Evolutionary conservation across 2,797 vertebrate species (phyloP).

Genomic region (Sparus aurata): DNA sequence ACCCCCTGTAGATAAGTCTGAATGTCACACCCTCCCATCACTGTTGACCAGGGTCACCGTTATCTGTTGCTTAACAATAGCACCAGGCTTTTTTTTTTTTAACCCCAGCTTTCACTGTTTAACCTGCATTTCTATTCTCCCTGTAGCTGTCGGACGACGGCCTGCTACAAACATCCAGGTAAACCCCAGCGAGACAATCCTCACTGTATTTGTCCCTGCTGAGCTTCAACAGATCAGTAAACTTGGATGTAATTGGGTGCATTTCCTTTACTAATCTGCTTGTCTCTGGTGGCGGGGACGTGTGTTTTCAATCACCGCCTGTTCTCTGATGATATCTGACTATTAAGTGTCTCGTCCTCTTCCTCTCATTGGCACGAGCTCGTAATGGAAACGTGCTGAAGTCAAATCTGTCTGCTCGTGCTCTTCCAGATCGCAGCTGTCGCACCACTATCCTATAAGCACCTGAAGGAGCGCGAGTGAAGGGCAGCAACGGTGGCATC

Average conservation of each 20-base stretch:
- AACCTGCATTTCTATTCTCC: conserved; percentile 81
- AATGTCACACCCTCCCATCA: conserved; percentile 34
- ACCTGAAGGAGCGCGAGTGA: conserved; percentile 79
- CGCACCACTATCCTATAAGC: conserved; percentile 85
- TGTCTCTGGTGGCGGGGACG: conserved; percentile 48
- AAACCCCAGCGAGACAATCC: conserved; percentile 61
- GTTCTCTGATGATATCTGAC: conserved; percentile 26
- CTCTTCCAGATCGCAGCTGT: conserved; percentile 78
- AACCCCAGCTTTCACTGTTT: conserved; percentile 58
- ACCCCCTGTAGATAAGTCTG: conserved; percentile 40
- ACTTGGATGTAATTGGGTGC: conserved; percentile 23
- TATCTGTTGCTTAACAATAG: conserved; percentile 22
- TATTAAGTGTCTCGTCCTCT: conserved; percentile 14
- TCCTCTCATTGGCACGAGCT: background rate
- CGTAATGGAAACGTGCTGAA: background rate
- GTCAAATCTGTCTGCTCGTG: conserved; percentile 29
- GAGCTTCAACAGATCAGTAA: conserved; percentile 46
- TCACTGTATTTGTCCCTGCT: conserved; percentile 32
- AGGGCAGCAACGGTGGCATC: conserved; percentile 35
- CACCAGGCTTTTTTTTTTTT: conserved; percentile 6
- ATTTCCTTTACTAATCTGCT: conserved; percentile 51
- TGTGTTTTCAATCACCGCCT: conserved; percentile 29
- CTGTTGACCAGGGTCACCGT: conserved; percentile 35
- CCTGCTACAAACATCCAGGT: conserved; percentile 81
- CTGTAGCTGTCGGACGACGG: conserved; percentile 81